Evolutionary conservation across 92 coral and sea anemone genomes (phyloP).

Genomic region (Zoanthus gigantus): DNA sequence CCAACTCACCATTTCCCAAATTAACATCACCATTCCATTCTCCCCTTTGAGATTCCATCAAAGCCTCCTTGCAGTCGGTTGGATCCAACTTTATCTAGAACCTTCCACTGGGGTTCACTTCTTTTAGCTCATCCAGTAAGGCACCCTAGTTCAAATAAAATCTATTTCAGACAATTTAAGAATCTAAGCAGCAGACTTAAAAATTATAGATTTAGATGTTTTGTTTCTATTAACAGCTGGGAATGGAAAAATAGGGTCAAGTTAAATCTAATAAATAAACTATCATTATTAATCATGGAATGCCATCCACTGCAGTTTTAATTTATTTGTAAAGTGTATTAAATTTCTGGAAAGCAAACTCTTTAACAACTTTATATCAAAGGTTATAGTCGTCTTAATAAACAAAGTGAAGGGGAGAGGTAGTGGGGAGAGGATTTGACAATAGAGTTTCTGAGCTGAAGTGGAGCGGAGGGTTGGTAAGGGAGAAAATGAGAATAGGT

Average conservation of each 20-base stretch:
- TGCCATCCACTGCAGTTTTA: neutral
- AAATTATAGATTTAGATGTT: neutral
- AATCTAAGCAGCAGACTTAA: neutral
- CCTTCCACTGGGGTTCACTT: slow-evolving; percentile 40
- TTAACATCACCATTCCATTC: slow-evolving; percentile 54
- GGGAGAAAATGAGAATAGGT: no score
- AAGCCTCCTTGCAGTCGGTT: slow-evolving; percentile 36
- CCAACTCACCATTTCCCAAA: slow-evolving; percentile 37
- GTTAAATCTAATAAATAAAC: neutral
- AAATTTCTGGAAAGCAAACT: neutral
- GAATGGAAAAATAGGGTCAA: neutral
- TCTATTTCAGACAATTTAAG: slow-evolving; percentile 18
- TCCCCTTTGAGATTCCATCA: slow-evolving; percentile 40
- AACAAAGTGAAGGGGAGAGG: neutral
- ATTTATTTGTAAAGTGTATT: neutral
- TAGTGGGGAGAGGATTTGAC: neutral
- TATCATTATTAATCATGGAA: neutral
- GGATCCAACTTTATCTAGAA: slow-evolving; percentile 56
- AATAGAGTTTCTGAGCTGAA: no score
- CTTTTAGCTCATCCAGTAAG: slow-evolving; percentile 39
- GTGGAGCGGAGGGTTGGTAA: no score
- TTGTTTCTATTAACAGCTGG: neutral
- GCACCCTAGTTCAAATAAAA: slow-evolving; percentile 36
- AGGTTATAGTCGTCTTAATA: neutral
- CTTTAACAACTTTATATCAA: neutral